Evolutionary conservation across 2,113 vertebrate genomes (phyloP).

Genomic region (Ammodytes dubius): DNA sequence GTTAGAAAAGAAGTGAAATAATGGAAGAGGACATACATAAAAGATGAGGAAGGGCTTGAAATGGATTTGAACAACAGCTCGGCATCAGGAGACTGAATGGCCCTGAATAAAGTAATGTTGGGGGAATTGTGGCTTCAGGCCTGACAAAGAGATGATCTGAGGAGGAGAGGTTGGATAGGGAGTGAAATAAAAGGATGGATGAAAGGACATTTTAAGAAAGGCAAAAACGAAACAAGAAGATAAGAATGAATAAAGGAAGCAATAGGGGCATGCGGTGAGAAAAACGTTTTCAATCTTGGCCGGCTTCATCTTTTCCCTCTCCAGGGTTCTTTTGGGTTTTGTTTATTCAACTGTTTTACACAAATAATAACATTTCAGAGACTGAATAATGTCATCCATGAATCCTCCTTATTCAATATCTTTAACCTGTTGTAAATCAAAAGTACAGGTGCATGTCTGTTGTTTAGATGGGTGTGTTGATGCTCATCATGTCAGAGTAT

Average conservation of each 20-base stretch:
- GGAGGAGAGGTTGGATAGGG: not conserved
- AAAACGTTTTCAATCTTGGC: not conserved
- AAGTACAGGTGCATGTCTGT: not conserved
- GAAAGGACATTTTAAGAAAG: conserved; percentile 11
- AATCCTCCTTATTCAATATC: not conserved
- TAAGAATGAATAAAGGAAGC: not conserved
- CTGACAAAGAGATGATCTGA: conserved; percentile 25
- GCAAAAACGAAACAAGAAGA: not conserved
- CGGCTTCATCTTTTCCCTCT: not conserved
- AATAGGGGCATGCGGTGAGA: not conserved
- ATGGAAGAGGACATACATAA: conserved; percentile 44
- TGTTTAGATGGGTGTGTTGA: not conserved
- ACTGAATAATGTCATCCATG: not conserved
- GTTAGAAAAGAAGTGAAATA: conserved; percentile 21
- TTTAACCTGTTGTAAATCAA: not conserved
- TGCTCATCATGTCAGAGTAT: not conserved
- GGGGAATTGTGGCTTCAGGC: conserved; percentile 17
- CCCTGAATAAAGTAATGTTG: conserved; percentile 33
- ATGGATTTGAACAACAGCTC: conserved; percentile 31
- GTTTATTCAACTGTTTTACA: not conserved
- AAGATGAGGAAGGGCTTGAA: conserved; percentile 47
- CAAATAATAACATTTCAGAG: not conserved
- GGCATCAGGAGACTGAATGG: conserved; percentile 15
- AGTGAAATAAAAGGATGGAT: not conserved
- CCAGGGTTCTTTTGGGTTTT: not conserved